A percentile compares a stretch with the other conserved stretches of the same genome.
phyloP scores from a whole-genome alignment of 2,888 invertebrate species.

The Hybos culiciformis region DNA sequence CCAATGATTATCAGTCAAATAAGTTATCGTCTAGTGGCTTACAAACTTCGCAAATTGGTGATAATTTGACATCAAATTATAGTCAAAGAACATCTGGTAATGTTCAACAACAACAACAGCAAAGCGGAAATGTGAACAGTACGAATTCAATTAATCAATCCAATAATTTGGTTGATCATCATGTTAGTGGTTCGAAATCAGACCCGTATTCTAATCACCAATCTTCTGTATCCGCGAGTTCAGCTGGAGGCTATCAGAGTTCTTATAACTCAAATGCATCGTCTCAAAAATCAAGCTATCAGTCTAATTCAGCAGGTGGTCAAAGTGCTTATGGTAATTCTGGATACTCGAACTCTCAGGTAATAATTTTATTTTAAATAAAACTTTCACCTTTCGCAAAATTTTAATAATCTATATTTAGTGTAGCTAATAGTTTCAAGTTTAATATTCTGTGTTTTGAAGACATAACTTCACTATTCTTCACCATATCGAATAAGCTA shows the following conservation, averaged over 20 bases:
- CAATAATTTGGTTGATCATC: constrained; percentile 34
- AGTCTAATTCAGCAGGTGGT: constrained; percentile 28
- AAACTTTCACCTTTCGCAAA: too few species aligned
- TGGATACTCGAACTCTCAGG: constrained; percentile 32
- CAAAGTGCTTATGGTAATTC: constrained; percentile 31
- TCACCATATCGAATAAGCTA: too few species aligned
- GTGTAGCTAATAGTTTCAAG: too few species aligned
- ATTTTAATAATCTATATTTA: too few species aligned
- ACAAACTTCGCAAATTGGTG: constrained; percentile 34
- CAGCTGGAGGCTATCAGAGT: constrained; percentile 27
- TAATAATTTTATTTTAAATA: constrained; percentile 7
- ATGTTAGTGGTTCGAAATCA: too few species aligned
- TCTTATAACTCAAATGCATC: constrained; percentile 27
- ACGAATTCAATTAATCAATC: constrained; percentile 19
- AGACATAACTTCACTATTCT: too few species aligned
- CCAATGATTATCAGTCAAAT: constrained; percentile 31
- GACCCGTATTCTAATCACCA: constrained; percentile 33
- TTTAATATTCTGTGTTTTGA: too few species aligned
- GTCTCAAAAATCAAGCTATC: constrained; percentile 25
- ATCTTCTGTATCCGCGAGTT: constrained; percentile 24
- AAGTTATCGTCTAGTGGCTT: constrained; percentile 22
- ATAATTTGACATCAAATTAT: constrained; percentile 28
- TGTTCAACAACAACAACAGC: constrained; percentile 22
- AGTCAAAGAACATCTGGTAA: constrained; percentile 23
- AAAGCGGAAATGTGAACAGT: constrained; percentile 20